These are phyloP conservation scores for Galago senegalensis DNA, from an alignment of 2,797 vertebrate species.

Conservation along the genomic window DNA sequence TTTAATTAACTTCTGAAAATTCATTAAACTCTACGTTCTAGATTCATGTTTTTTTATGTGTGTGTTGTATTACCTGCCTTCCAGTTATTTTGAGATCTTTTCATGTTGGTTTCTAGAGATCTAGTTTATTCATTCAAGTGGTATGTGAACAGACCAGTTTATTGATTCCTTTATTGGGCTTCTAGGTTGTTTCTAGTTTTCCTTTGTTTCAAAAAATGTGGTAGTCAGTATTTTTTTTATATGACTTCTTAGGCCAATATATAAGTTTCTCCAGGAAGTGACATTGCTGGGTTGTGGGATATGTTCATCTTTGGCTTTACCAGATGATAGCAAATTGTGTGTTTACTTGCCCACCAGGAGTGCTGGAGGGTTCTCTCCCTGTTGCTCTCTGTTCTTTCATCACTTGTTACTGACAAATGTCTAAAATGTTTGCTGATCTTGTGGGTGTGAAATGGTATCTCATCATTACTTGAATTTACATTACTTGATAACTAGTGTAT, in stretches of 20 bases:
- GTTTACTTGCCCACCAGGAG: not conserved
- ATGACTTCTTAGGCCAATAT: not conserved
- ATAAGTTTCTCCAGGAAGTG: not conserved
- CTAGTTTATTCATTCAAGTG: constrained; percentile 43
- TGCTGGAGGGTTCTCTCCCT: not conserved
- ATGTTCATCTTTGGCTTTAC: not conserved
- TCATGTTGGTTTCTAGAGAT: constrained; percentile 26
- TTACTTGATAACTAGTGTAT: constrained; percentile 15
- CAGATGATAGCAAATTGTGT: not conserved
- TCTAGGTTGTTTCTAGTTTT: not conserved
- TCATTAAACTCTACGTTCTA: not conserved
- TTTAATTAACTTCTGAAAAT: constrained; percentile 45
- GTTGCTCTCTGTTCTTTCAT: not conserved
- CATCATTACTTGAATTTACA: constrained; percentile 3
- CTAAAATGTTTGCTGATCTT: not conserved
- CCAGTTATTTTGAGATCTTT: not conserved
- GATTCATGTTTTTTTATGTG: not conserved
- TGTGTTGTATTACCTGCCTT: not conserved
- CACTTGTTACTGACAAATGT: not conserved
- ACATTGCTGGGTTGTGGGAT: not conserved
- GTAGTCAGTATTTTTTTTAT: not conserved
- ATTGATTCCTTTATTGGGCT: constrained; percentile 19
- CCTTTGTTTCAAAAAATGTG: constrained; percentile 47
- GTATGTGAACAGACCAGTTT: not conserved
- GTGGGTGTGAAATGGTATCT: not conserved